Base-by-base conservation (phyloP, 2,113 vertebrate species). In the Sinosuthora webbiana region DNA sequence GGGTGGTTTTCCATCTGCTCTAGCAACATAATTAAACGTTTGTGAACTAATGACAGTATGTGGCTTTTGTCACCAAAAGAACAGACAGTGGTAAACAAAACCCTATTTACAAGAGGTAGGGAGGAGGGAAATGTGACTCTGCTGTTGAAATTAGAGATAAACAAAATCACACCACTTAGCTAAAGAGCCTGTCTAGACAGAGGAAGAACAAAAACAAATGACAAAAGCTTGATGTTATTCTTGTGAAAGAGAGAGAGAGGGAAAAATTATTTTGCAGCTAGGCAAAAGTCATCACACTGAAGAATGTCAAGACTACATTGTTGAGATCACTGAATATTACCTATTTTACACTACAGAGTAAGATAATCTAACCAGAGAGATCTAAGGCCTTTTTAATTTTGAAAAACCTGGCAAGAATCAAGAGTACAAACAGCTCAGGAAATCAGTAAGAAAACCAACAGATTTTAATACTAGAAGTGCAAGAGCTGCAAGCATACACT, bases 101-200 rank as follows among this genome's bases (percentile, higher is more conserved):
- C 74, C 64, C 27, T 95, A 53, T 94, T 96, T 96, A 96, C 94
- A 95, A 93, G 87, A 86, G 50, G 83, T 27, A 84, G 75, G 70
- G 70, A 93, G 75, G 69, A 93, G 91, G 75, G 84, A 95, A 93
- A 94, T 96, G 93, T 83, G 85, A 82, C 87, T 82, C 87, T 90
- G 70, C 81, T 96, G 89, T 87, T 96, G 93, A 95, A 96, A 96
- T 94, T 77, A 86, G 80, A 95, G 96, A 96, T 94, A 97, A 96
- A 94, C 87, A 94, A 97, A 93, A 95, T 97, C 95, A 92, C 97
- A 96, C 94, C 87, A 89, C 91, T 96, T 87, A 95, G 96, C 96
- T 97, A 97, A 97, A 96, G 88, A 90, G 94, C 70, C 93, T 95
- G 95, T 97, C 96, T 97, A 97, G 94, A 97, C 96, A 94, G 94